These are phyloP conservation scores for Crenuchus spilurus DNA, from an alignment of 2,797 vertebrate genomes.

Conservation along the genomic window DNA sequence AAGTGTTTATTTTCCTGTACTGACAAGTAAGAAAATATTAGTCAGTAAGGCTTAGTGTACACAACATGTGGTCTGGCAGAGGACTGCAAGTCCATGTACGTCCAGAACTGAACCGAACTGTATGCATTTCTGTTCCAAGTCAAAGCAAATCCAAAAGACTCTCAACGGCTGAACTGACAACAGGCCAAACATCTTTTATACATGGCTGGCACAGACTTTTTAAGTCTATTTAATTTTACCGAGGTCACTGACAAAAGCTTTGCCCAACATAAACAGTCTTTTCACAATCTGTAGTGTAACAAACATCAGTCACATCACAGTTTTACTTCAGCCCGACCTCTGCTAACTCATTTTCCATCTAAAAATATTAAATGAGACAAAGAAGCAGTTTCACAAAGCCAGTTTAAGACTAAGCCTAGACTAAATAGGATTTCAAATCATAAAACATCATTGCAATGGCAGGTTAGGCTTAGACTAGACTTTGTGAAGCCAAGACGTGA, in stretches of 20 bases:
- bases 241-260: constrained; percentile 7
- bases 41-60: neutral
- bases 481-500: no score
- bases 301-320: constrained; percentile 9
- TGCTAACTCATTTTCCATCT: no score
- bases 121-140: neutral
- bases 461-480: no score
- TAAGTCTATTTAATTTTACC: constrained; percentile 5
- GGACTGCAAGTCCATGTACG: neutral
- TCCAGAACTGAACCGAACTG: constrained; percentile 15
- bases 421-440: no score
- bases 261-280: constrained; percentile 7
- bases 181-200: neutral
- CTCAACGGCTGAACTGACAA: neutral
- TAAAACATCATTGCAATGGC: no score
- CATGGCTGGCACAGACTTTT: constrained; percentile 16
- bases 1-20: neutral
- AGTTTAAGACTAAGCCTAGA: no score
- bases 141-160: neutral
- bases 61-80: neutral
- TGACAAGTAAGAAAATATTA: neutral
- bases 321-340: constrained; percentile 20
- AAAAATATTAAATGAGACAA: no score
- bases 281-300: constrained; percentile 8
- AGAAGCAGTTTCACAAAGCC: no score